Evolutionary conservation across 2,113 vertebrate genomes (phyloP), one percentile per base, ranked within the genome.

Genomic region (Oxygymnocypris stewartii): DNA sequence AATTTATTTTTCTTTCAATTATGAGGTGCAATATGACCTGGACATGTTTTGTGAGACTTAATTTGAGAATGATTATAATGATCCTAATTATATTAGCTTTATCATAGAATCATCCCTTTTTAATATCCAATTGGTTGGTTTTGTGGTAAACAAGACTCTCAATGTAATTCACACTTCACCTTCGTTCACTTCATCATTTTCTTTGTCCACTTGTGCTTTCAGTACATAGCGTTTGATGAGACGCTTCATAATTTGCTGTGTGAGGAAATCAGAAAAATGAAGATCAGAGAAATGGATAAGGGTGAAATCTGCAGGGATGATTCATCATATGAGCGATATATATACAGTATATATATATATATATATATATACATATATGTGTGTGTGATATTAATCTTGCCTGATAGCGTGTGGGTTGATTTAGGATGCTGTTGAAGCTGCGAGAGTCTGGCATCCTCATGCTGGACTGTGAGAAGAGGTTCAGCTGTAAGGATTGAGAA

Each of bases 181-280:
- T 96, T 97, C 96, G 71, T 97, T 97, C 49, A 97, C 96, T 93
- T 97, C 96, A 84, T 97, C 96, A 2, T 97, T 97, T 92, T 97
- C 96, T 93, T 95, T 97, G 93, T 97, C 96, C 79, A 97, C 96
- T 94, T 97, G 96, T 90, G 96, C 96, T 95, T 97, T 97, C 92
- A 97, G 90, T 85, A 97, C 96, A 1, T 97, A 97, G 18, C 96
- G 95, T 84, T 97, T 97, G 92, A 97, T 97, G 71, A 97, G 95
- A 88, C 96, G 95, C 90, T 97, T 97, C 96, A 97, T 97, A 88
- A 97, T 97, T 95, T 97, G 96, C 90, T 90, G 87, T 59, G n/a
- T 3, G 40, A 81, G 4, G 12, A 23, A 69, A 51, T 54, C 20
- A 61, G 35, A 80, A 42, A 40, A 80, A 54, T 14, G 20, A 9